phyloP scores from a whole-genome alignment of 1,140 invertebrate genomes.

The Nephila pilipes region DNA sequence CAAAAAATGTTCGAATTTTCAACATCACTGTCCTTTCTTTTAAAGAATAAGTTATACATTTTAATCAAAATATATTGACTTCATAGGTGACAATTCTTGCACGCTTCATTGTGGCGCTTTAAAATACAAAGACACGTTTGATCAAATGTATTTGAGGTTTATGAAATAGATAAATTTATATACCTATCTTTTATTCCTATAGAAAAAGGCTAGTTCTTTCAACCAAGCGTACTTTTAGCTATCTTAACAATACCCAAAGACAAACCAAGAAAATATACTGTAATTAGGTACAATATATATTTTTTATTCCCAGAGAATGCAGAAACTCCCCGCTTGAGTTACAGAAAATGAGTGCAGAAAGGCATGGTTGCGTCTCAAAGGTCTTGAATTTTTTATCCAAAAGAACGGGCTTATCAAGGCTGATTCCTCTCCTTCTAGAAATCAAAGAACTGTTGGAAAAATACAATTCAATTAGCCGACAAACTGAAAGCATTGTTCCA shows the following conservation, averaged over 20 bases:
- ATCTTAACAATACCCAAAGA: neutral
- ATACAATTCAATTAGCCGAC: slow-evolving; percentile 57
- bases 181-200: neutral
- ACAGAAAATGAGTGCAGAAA: neutral
- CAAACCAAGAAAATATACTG: neutral
- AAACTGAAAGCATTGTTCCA: slow-evolving; percentile 33
- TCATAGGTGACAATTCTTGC: slow-evolving; percentile 1
- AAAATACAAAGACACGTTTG: neutral
- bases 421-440: slow-evolving; percentile 14
- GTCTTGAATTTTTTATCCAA: slow-evolving; percentile 44
- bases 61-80: slow-evolving; percentile 39
- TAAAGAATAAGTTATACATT: slow-evolving; percentile 39
- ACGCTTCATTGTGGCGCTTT: no score
- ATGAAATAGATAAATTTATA: neutral
- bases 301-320: neutral
- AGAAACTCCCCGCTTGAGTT: slow-evolving; percentile 16
- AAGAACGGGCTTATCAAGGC: slow-evolving; percentile 49
- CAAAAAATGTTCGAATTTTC: neutral
- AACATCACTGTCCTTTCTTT: neutral
- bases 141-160: neutral
- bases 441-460: slow-evolving; percentile 31
- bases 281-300: neutral
- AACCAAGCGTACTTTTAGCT: neutral
- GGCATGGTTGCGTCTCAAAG: neutral
- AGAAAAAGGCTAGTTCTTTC: neutral